Conservation (phyloP, 2,797 vertebrate species). For the Hozukius guyotensis region DNA sequence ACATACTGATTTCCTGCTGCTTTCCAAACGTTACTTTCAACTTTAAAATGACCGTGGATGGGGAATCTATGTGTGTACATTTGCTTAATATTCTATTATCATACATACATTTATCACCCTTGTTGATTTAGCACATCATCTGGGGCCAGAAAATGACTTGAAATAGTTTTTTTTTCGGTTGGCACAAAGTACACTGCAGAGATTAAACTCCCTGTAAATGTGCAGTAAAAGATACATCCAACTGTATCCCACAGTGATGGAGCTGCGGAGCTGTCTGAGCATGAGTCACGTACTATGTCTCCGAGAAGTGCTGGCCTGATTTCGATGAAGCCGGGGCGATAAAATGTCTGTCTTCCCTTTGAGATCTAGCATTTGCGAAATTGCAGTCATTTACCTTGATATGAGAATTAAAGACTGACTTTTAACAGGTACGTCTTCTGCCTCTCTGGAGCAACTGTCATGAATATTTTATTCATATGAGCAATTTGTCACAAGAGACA, state of each 20-base stretch:
- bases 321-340: conserved; percentile 40
- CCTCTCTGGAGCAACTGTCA: conserved; percentile 14
- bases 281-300: conserved; percentile 46
- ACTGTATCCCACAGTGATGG: conserved; percentile 22
- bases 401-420: conserved; percentile 32
- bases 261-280: conserved; percentile 24
- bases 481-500: not conserved
- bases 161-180: conserved; percentile 22
- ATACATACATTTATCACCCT: conserved; percentile 44
- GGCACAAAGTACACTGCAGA: conserved; percentile 24
- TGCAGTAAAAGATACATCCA: conserved; percentile 22
- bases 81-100: conserved; percentile 45
- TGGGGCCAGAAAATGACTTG: conserved; percentile 14
- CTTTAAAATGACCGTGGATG: conserved; percentile 7
- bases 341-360: conserved; percentile 30
- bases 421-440: conserved; percentile 26
- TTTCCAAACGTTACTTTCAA: conserved; percentile 18
- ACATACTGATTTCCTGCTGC: not conserved
- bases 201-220: conserved; percentile 39
- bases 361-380: conserved; percentile 46
- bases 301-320: conserved; percentile 45
- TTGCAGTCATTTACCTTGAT: conserved; percentile 36
- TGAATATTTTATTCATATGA: conserved; percentile 14
- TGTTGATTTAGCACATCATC: conserved; percentile 37
- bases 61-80: conserved; percentile 5